Evolutionary conservation across 2,113 vertebrate species (phyloP), one percentile per base, ranked within the genome.

Genomic region (Phylloscopus trochilus): DNA sequence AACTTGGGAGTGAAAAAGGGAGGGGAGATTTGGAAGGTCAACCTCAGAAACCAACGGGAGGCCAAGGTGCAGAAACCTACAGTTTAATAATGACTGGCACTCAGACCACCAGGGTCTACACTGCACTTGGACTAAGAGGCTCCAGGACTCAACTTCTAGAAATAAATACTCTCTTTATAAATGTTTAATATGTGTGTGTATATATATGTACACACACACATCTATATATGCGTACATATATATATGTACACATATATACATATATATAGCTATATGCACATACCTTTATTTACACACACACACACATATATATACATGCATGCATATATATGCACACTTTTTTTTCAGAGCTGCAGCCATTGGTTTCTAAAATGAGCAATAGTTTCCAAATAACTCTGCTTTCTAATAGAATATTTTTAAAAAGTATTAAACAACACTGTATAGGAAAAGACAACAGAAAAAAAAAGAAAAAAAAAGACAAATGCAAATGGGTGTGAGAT

Each of bases 341-440:
- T 24, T 89, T 87, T 88, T 56, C 63, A 83, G 39, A 91, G 76
- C 26, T 68, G 43, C 43, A 88, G 68, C 37, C 26, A 51, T 3
- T 2, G 26, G 17, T 72, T 94, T 92, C 63, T 90, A 92, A 93
- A 94, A 93, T 2, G 3, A 93, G 46, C 58, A 89, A 56, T 62
- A 22, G 33, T 89, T 94, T 83, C 62, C 60, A 94, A 78, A 75
- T 73, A 89, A 55, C 33, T 64, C 75, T 60, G 46, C 27, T 68
- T 56, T 72, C 90, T 87, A 72, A 59, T 11, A 58, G 10, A 23
- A 7, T 23, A 37, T 55, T 92, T 79, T 41, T 44, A 11, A 44
- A 74, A 92, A 83, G 51, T 24, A 60, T 30, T 66, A 2, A 74
- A 53, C 44, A 76, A 83, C 26, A 55, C 16, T 67, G 24, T 41